These are phyloP conservation scores for Priocnemis perturbator DNA, from an alignment of 2,888 invertebrate species.

Conservation along the genomic window DNA sequence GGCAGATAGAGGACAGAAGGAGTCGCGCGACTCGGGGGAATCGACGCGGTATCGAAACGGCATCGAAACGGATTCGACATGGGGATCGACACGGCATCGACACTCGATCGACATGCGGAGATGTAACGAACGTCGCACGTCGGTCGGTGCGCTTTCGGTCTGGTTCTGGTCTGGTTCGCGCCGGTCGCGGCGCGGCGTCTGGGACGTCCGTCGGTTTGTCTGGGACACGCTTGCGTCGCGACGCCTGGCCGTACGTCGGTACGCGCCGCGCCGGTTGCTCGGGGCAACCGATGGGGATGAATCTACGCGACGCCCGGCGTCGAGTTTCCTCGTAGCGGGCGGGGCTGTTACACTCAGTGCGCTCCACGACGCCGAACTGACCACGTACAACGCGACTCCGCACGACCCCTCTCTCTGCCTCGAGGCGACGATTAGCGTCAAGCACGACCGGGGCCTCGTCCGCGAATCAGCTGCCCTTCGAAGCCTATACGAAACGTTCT, in stretches of 20 bases:
- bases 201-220: constrained; percentile 54
- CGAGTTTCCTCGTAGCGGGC: constrained; percentile 67
- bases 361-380: constrained; percentile 68
- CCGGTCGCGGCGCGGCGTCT: constrained; percentile 52
- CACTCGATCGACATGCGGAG: no score
- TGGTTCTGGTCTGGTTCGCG: constrained; percentile 30
- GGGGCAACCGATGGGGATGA: constrained; percentile 72
- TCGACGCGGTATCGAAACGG: no score
- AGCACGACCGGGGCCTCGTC: no score
- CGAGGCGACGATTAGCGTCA: no score
- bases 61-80: no score
- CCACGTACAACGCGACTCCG: constrained; percentile 61
- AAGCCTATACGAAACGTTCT: no score
- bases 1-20: no score
- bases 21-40: no score
- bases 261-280: constrained; percentile 62
- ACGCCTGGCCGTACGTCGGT: constrained; percentile 43
- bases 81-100: no score
- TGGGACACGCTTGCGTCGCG: constrained; percentile 58
- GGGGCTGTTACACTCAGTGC: constrained; percentile 71
- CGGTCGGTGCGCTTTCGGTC: neutral
- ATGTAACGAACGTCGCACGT: no score
- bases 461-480: no score
- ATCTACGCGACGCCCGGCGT: constrained; percentile 71
- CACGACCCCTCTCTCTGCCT: constrained; percentile 15